Percentiles rank a stretch among this genome's conserved stretches.
phyloP scores from a whole-genome alignment of 2,888 invertebrate genomes.

The Orthosia gothica region DNA sequence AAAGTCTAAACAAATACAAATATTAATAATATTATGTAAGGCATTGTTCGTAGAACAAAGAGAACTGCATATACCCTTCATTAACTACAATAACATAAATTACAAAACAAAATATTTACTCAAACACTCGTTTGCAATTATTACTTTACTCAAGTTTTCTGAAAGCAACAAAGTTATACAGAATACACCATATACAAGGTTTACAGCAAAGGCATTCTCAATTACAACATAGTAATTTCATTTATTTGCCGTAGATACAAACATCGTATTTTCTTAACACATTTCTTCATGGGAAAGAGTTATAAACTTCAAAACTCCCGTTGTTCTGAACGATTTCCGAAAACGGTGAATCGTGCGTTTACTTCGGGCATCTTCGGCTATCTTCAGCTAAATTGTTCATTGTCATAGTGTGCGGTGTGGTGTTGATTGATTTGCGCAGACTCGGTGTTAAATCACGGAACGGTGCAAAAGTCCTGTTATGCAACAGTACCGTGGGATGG shows the following conservation, averaged over 20 bases:
- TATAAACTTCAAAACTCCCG: slow-evolving; percentile 53
- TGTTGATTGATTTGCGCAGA: slow-evolving; percentile 65
- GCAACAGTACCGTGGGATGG: slow-evolving; percentile 60
- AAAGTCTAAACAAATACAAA: slow-evolving; percentile 21
- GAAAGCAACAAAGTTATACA: slow-evolving; percentile 47
- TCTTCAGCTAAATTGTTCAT: slow-evolving; percentile 62
- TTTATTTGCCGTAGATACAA: slow-evolving; percentile 19
- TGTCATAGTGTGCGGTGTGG: slow-evolving; percentile 52
- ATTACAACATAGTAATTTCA: slow-evolving; percentile 15
- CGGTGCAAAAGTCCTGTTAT: slow-evolving; percentile 64
- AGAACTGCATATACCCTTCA: slow-evolving; percentile 43
- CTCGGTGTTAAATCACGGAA: slow-evolving; percentile 60
- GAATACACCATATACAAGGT: slow-evolving; percentile 29
- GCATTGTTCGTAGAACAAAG: slow-evolving; percentile 56
- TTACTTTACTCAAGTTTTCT: slow-evolving; percentile 49
- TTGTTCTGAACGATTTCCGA: slow-evolving; percentile 52
- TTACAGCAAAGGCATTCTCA: slow-evolving; percentile 35
- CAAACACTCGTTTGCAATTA: slow-evolving; percentile 43
- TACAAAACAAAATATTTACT: slow-evolving; percentile 54
- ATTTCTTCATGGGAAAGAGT: slow-evolving; percentile 55
- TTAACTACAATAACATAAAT: slow-evolving; percentile 48
- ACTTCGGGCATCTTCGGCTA: slow-evolving; percentile 36
- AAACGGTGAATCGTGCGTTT: slow-evolving; percentile 66
- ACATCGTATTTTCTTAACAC: slow-evolving; percentile 22
- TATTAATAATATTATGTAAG: slow-evolving; percentile 46